Conservation (phyloP, 2,888 invertebrate genomes). For the Synanthedon andrenaeformis region DNA sequence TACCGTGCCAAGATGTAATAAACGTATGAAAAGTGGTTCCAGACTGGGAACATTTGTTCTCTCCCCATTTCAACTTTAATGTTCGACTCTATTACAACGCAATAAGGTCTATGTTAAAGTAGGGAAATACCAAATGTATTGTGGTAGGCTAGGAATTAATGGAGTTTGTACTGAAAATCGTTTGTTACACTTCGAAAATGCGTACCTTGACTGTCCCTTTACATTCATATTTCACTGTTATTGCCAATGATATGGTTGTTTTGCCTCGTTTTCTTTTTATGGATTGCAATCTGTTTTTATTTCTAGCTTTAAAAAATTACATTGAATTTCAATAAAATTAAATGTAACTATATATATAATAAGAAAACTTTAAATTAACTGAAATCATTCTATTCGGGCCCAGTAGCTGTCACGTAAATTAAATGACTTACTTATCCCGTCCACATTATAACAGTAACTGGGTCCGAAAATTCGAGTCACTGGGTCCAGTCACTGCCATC, state of each 20-base stretch:
- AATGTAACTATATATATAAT: too few species aligned
- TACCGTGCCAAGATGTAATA: slow-evolving; percentile 57
- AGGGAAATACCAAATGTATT: neutral
- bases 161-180: slow-evolving; percentile 45
- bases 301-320: too few species aligned
- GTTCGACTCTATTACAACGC: slow-evolving; percentile 6
- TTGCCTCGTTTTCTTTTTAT: neutral
- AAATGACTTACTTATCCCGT: too few species aligned
- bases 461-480: too few species aligned
- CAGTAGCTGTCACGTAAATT: too few species aligned
- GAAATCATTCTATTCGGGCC: too few species aligned
- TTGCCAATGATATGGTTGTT: slow-evolving; percentile 8
- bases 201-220: slow-evolving; percentile 22
- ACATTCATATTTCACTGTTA: slow-evolving; percentile 25
- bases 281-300: too few species aligned
- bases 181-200: slow-evolving; percentile 45
- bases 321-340: too few species aligned
- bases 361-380: too few species aligned
- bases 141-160: slow-evolving; percentile 32
- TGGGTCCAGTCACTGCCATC: too few species aligned
- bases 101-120: neutral
- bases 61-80: slow-evolving; percentile 5
- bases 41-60: slow-evolving; percentile 38
- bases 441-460: too few species aligned
- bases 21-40: slow-evolving; percentile 55